These are phyloP conservation scores for Apodemia zela DNA, from an alignment of 2,888 invertebrate genomes.

Conservation along the genomic window DNA sequence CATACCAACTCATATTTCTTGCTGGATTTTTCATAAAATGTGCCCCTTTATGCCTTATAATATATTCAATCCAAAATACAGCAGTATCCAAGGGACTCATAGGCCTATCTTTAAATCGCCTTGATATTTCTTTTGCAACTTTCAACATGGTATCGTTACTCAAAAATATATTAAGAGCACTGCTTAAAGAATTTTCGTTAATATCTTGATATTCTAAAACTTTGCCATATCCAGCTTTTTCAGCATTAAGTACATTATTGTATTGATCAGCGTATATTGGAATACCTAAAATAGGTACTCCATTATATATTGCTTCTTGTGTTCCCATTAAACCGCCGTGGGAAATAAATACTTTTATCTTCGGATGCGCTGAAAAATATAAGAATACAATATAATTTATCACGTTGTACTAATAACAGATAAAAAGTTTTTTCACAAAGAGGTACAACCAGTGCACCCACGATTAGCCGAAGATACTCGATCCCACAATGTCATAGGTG, in stretches of 20 bases:
- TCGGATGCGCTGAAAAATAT: conserved; percentile 14
- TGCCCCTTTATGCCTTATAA: conserved; percentile 76
- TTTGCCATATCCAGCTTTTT: conserved; percentile 58
- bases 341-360: conserved; percentile 69
- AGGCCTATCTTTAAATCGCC: conserved; percentile 75
- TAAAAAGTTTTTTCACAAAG: too few relatives aligned
- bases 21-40: conserved; percentile 69
- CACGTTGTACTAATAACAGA: too few relatives aligned
- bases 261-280: conserved; percentile 75
- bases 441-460: too few relatives aligned
- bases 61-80: conserved; percentile 78
- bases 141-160: conserved; percentile 48
- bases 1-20: conserved; percentile 57
- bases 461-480: too few relatives aligned
- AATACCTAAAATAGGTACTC: conserved; percentile 76
- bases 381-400: conserved; percentile 21
- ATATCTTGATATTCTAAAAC: conserved; percentile 61
- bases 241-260: conserved; percentile 62
- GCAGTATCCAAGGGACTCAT: conserved; percentile 68
- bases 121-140: conserved; percentile 58
- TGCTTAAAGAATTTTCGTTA: conserved; percentile 53
- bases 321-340: conserved; percentile 84
- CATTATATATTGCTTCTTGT: conserved; percentile 81
- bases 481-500: too few relatives aligned
- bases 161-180: conserved; percentile 52